These are phyloP conservation scores for Pseudomugil gertrudae DNA, from an alignment of 2,797 vertebrate species.

Conservation along the genomic window DNA sequence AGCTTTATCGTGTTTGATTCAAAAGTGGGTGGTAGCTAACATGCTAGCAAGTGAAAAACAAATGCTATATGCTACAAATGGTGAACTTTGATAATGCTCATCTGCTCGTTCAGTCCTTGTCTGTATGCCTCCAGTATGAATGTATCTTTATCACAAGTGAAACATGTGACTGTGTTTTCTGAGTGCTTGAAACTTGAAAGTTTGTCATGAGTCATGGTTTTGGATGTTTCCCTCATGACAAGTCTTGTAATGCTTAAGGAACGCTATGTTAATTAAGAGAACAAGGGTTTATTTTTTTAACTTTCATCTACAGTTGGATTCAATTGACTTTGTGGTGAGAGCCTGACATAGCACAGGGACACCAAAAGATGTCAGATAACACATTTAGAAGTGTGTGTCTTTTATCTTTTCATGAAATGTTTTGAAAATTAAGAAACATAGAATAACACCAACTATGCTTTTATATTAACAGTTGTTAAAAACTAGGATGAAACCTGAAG, in stretches of 20 bases:
- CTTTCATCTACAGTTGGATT: conserved; percentile 1
- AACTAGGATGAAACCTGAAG: conserved; percentile 21
- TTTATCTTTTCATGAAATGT: conserved; percentile 17
- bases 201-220: background rate
- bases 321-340: background rate
- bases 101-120: background rate
- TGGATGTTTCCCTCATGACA: background rate
- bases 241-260: background rate
- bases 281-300: conserved; percentile 4
- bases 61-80: background rate
- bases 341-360: background rate
- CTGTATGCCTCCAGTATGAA: background rate
- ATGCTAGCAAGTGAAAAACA: background rate
- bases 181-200: background rate
- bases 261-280: background rate
- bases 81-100: background rate
- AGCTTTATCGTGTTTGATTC: background rate
- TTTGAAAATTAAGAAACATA: conserved; percentile 4
- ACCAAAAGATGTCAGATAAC: background rate
- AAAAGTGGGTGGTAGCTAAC: too few relatives aligned
- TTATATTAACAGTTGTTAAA: conserved; percentile 25
- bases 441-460: conserved; percentile 7
- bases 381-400: conserved; percentile 7
- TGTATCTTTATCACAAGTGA: background rate
- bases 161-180: background rate